Evolutionary conservation across 2,113 vertebrate genomes (phyloP), one percentile per base, ranked within the genome.

Genomic region (Brevimyrus niger): DNA sequence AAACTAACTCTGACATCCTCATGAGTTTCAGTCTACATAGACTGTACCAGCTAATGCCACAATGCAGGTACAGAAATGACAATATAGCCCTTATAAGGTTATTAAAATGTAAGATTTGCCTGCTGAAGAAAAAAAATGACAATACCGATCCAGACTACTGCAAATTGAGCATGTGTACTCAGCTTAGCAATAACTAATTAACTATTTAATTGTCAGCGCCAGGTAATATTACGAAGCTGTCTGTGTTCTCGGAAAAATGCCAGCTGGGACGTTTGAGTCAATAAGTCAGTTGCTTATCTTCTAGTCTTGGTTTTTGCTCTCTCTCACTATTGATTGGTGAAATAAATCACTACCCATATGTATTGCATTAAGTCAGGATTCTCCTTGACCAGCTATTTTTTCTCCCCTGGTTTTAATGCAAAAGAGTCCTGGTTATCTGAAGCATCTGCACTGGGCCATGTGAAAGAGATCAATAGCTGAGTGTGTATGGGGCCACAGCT

Each of bases 221-320:
- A 27, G 89, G 48, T 89, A 86, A 47, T 42, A 89, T 65, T 84
- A 73, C 44, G 48, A 86, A 86, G 55, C 15, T 48, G 23, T 6
- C 83, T 69, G 38, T 84, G 44, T 84, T 84, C 42, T 47, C n/a
- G 6, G 31, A 86, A 73, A 89, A 86, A 84, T 69, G 46, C 55
- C 47, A 89, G 23, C 27, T 65, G 42, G 19, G 83, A 89, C 31
- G 42, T 31, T 65, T 86, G 83, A 86, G 89, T 86, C 83, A 89
- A 86, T 86, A 73, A 86, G 89, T 31, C 83, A 89, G 65, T 84
- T 47, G 83, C 83, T 86, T 89, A 86, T 89, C 83, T 89, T 76
- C 48, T 53, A 11, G n/a, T 55, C 35, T 2, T 23, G 55, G 80
- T 44, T 73, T 19, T 84, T 58, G 11, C 44, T 23, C 88, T 84